phyloP scores from a whole-genome alignment of 1,140 invertebrate genomes.

The Phortica variegata region DNA sequence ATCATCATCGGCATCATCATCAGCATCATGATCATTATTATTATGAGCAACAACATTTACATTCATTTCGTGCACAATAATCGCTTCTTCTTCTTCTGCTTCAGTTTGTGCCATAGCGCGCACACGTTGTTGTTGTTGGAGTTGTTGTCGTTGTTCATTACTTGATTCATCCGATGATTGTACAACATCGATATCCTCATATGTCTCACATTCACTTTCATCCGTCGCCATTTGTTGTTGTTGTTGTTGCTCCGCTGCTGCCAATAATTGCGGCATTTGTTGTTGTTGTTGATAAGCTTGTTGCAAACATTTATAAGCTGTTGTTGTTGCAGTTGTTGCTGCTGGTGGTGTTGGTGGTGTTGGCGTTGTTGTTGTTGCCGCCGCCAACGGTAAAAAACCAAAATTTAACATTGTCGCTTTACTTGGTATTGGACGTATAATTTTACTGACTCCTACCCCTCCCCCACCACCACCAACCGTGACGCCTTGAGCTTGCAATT shows the following conservation, averaged over 20 bases:
- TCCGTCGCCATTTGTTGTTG: constrained; percentile 3
- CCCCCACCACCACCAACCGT: background rate
- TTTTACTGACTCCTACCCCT: constrained; percentile 22
- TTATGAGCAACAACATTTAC: constrained; percentile 53
- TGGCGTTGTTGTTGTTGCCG: constrained; percentile 3
- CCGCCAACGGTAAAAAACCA: constrained; percentile 31
- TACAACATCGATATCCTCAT: background rate
- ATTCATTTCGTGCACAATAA: constrained; percentile 15
- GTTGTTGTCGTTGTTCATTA: background rate
- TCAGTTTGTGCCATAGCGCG: background rate
- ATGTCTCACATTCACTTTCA: too few relatives aligned
- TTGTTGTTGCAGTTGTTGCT: background rate
- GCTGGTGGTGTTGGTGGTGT: background rate
- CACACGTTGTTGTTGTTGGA: constrained; percentile 5
- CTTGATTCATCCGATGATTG: background rate
- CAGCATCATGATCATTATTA: background rate
- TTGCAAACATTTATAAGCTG: background rate
- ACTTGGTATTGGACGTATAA: constrained; percentile 51
- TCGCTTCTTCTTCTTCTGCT: constrained; percentile 3
- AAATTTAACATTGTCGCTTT: constrained; percentile 48
- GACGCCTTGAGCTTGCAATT: constrained; percentile 3
- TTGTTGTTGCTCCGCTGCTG: background rate
- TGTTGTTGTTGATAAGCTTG: constrained; percentile 1
- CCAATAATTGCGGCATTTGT: constrained; percentile 4
- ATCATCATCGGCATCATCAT: constrained; percentile 26